Evolutionary conservation across 2,888 invertebrate species (phyloP), one percentile per base, ranked within the genome.

Genomic region (Clitarchus hookeri): DNA sequence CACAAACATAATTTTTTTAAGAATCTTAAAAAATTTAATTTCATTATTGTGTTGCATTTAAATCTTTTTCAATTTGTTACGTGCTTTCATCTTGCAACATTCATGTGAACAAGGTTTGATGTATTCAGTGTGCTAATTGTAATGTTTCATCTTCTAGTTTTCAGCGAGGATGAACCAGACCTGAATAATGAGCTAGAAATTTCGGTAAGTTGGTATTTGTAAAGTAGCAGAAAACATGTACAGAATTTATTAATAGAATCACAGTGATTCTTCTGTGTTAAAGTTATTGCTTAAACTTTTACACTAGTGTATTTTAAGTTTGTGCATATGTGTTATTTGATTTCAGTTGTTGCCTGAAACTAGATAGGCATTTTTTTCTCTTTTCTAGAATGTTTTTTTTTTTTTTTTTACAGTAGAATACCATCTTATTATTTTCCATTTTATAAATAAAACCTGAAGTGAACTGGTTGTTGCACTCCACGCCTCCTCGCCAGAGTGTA

Each of bases 111-210:
- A 83, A 83, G 25, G 23, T 53, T 83, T 48, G 13, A 19, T 85
- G n/a, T 26, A 48, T 80, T 53, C 44, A 48, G 23, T 44, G 48
- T 80, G 12, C 26, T 79, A 77, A 85, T 54, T 79, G 27, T 36
- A 9, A 23, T 77, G 19, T 79, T 80, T 90, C 89, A 86, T 88
- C 88, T 93, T 92, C 91, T 93, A 94, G 96, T 97, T 91, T 97
- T 96, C 92, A 97, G 96, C 90, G 97, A 97, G 92, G 97, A 97
- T 92, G 97, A 97, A 90, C 95, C 96, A 12, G 97, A 97, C 91
- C 93, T 96, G 88, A 96, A 96, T 92, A 97, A 96, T 91, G 97
- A 97, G 92, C 93, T 97, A 92, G 97, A 97, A 93, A 96, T 97
- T 92, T 96, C 97, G 92, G 97, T 97, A 92, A 94, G 94, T 93